phyloP scores from a whole-genome alignment of 1,140 invertebrate species.

The Phocides pigmalion region DNA sequence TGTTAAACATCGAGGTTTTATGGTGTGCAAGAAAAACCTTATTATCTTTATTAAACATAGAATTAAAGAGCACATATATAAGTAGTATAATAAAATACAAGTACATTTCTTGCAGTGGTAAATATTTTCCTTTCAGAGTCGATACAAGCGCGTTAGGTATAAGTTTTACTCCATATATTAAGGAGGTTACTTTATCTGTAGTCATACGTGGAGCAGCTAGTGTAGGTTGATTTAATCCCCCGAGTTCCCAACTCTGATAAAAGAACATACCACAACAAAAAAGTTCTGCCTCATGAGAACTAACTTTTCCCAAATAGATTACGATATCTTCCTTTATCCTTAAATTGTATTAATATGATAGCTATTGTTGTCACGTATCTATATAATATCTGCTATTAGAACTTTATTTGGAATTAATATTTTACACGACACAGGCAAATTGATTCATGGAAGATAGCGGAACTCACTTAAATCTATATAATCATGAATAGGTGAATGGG shows the following conservation, averaged over 20 bases:
- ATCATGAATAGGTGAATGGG: too few relatives aligned
- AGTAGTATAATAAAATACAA: too few relatives aligned
- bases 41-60: too few relatives aligned
- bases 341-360: slow-evolving; percentile 31
- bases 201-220: slow-evolving; percentile 36
- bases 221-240: slow-evolving; percentile 50
- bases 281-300: slow-evolving; percentile 44
- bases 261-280: slow-evolving; percentile 49
- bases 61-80: too few relatives aligned
- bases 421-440: too few relatives aligned
- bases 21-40: too few relatives aligned
- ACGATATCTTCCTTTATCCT: slow-evolving; percentile 26
- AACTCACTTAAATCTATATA: too few relatives aligned
- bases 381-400: background rate
- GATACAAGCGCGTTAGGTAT: too few relatives aligned
- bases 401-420: too few relatives aligned
- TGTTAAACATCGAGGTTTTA: too few relatives aligned
- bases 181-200: slow-evolving; percentile 25
- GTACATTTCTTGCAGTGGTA: too few relatives aligned
- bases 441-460: too few relatives aligned
- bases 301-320: slow-evolving; percentile 44
- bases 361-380: slow-evolving; percentile 11
- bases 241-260: slow-evolving; percentile 50
- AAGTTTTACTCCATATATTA: background rate
- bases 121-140: background rate